phyloP scores from a whole-genome alignment of 2,888 invertebrate genomes.

The Troglohyphantes excavatus region DNA sequence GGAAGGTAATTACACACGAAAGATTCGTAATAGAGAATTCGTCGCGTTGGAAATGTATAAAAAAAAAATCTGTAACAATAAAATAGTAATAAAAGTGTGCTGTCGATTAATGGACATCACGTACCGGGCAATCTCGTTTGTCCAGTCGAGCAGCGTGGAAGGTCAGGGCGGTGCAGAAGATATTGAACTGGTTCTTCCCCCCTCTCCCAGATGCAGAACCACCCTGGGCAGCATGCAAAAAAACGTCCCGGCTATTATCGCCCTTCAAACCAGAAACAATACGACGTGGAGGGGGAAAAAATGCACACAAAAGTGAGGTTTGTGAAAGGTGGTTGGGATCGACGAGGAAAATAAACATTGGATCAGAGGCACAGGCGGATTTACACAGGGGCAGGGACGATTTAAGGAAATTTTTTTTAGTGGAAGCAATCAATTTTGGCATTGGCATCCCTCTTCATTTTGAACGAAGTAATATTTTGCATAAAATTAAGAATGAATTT shows the following conservation, averaged over 20 bases:
- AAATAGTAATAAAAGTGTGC: slow-evolving; percentile 6
- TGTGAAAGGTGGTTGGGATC: too few species aligned
- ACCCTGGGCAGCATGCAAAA: not conserved
- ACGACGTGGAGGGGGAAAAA: too few species aligned
- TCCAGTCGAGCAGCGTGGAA: slow-evolving; percentile 38
- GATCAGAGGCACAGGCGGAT: too few species aligned
- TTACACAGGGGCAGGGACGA: too few species aligned
- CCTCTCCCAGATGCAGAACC: not conserved
- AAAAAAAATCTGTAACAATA: slow-evolving; percentile 2
- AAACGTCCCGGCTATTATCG: not conserved
- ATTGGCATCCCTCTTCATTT: too few species aligned
- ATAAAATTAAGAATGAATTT: too few species aligned
- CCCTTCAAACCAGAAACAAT: not conserved
- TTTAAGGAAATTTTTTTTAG: too few species aligned
- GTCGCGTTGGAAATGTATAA: not conserved
- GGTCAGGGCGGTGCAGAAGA: slow-evolving; percentile 47
- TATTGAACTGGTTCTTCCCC: slow-evolving; percentile 60
- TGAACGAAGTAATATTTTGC: too few species aligned
- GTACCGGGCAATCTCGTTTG: slow-evolving; percentile 72
- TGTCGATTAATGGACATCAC: slow-evolving; percentile 51
- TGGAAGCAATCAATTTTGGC: too few species aligned
- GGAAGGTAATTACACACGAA: not conserved
- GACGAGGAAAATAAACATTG: not conserved
- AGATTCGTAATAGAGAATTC: not conserved
- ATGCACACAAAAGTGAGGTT: not conserved